Conservation (phyloP, 2,888 invertebrate genomes). For the Mycalesis mineus region DNA sequence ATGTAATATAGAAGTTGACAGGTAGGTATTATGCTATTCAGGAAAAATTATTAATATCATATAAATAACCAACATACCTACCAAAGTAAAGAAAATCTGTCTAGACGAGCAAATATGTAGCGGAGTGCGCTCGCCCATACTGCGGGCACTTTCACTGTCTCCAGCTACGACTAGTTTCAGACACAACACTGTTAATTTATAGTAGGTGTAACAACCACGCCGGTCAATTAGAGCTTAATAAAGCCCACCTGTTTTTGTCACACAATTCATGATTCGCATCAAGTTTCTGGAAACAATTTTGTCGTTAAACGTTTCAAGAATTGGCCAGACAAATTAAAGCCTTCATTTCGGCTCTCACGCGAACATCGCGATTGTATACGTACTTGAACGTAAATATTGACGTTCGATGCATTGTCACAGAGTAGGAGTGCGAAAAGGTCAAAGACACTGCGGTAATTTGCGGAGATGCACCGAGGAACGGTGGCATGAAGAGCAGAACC, state of each 20-base stretch:
- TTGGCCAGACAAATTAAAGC: constrained; percentile 9
- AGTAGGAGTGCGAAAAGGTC: constrained; percentile 24
- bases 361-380: constrained; percentile 25
- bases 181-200: constrained; percentile 22
- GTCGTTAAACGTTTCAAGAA: constrained; percentile 9
- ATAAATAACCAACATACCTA: no score
- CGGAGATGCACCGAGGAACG: constrained; percentile 18
- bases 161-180: constrained; percentile 44
- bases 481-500: constrained; percentile 38
- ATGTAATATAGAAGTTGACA: no score
- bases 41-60: no score
- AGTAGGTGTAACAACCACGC: background rate
- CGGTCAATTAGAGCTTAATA: background rate
- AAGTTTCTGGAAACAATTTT: background rate
- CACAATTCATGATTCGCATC: background rate
- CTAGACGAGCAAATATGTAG: constrained; percentile 20
- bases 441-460: constrained; percentile 27
- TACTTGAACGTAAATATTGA: constrained; percentile 28
- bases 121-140: constrained; percentile 49
- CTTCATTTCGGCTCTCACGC: constrained; percentile 11
- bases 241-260: background rate
- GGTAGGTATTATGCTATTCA: no score
- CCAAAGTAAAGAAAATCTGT: constrained; percentile 20
- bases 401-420: constrained; percentile 26
- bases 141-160: constrained; percentile 65